Percentiles rank a stretch among this genome's conserved stretches.
phyloP scores from a whole-genome alignment of 2,888 invertebrate species.

The Catocala fraxini region DNA sequence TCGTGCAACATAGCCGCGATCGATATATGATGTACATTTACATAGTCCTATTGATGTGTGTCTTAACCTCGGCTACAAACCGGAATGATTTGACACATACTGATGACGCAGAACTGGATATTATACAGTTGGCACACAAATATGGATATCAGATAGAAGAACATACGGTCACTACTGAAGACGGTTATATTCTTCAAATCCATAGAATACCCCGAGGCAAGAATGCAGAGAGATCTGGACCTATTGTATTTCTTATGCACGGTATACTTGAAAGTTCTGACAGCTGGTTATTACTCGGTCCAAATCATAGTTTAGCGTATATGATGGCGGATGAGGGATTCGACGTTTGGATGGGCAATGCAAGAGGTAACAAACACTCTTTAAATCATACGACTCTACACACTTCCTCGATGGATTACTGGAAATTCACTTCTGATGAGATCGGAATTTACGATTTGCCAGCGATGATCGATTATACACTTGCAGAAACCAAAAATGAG shows the following conservation, averaged over 20 bases:
- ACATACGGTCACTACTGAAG: constrained; percentile 67
- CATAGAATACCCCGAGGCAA: constrained; percentile 61
- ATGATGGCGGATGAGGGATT: constrained; percentile 89
- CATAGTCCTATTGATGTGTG: constrained; percentile 17
- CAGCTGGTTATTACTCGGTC: constrained; percentile 84
- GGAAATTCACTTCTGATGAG: constrained; percentile 90
- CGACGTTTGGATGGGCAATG: constrained; percentile 95
- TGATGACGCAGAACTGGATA: constrained; percentile 61
- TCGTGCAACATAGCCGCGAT: too few species aligned
- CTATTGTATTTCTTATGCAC: constrained; percentile 91
- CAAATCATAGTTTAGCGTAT: constrained; percentile 88
- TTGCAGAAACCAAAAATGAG: constrained; percentile 77
- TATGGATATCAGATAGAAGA: constrained; percentile 67
- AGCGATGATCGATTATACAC: constrained; percentile 90
- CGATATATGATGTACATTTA: too few species aligned
- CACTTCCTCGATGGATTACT: constrained; percentile 57
- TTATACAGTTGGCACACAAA: constrained; percentile 60
- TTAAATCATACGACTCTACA: constrained; percentile 59
- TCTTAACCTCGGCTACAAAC: background rate
- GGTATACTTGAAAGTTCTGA: constrained; percentile 89
- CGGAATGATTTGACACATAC: background rate
- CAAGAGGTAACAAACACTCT: constrained; percentile 90
- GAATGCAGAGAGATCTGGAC: constrained; percentile 37
- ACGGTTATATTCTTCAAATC: constrained; percentile 69
- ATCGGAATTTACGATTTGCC: constrained; percentile 91